Evolutionary conservation across 1,140 invertebrate genomes (phyloP).

Genomic region (Euglossa dilemma): DNA sequence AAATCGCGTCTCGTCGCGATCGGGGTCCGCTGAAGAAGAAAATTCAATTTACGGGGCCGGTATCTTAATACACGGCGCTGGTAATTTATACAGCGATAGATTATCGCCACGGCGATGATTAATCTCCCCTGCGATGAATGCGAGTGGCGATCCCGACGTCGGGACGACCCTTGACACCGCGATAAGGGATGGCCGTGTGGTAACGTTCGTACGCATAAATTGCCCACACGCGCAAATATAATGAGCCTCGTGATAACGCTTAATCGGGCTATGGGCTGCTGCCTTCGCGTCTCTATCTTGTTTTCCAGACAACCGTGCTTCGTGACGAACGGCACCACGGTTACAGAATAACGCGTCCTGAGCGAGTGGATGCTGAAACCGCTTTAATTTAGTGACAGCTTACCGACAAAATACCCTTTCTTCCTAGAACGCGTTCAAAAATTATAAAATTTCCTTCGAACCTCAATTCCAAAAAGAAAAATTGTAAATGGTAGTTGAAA

Average conservation of each 20-base stretch:
- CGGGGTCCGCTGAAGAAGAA: too few relatives aligned
- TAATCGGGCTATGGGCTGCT: conserved; percentile 33
- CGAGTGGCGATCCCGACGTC: conserved; percentile 16
- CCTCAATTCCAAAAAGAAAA: too few relatives aligned
- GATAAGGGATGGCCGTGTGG: conserved; percentile 49
- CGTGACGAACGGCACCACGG: not conserved
- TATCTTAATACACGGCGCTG: conserved; percentile 38
- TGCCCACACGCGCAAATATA: conserved; percentile 46
- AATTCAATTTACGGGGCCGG: conserved; percentile 37
- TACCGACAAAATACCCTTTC: too few relatives aligned
- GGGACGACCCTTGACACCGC: conserved; percentile 46
- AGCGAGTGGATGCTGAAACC: not conserved
- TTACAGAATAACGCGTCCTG: not conserved
- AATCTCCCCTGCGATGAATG: conserved; percentile 35
- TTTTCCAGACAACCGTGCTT: not conserved
- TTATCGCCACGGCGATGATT: conserved; percentile 29
- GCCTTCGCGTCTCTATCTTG: conserved; percentile 21
- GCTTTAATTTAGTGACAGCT: too few relatives aligned
- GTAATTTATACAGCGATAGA: conserved; percentile 50
- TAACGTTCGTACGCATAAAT: conserved; percentile 46
- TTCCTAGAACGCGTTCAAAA: too few relatives aligned
- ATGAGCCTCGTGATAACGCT: conserved; percentile 35
- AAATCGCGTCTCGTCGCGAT: not conserved
- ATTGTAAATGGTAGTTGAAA: too few relatives aligned
- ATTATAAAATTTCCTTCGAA: too few relatives aligned